phyloP scores from a whole-genome alignment of 2,888 invertebrate genomes.

The Brachycybe producta region DNA sequence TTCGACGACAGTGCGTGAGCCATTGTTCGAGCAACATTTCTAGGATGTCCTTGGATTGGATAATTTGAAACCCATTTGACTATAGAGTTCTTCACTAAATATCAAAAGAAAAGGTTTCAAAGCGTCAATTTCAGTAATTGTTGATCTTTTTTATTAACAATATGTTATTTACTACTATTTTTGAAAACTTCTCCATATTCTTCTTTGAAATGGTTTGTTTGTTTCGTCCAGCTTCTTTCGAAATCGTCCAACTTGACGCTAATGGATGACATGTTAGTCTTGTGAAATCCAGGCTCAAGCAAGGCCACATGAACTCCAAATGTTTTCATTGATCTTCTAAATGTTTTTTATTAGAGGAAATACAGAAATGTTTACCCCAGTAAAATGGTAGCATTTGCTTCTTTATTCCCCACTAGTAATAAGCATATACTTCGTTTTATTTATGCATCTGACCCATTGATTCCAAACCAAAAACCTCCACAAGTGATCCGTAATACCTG shows the following conservation, averaged over 20 bases:
- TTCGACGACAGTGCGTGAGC: constrained; percentile 7
- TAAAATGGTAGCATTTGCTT: too few relatives aligned
- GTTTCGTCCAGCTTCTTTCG: background rate
- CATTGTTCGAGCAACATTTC: background rate
- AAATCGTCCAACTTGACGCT: background rate
- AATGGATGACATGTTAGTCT: constrained; percentile 1
- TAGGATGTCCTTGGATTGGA: too few relatives aligned
- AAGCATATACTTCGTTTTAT: too few relatives aligned
- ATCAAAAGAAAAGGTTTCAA: too few relatives aligned
- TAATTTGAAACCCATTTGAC: too few relatives aligned
- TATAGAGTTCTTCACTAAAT: too few relatives aligned
- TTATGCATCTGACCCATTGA: too few relatives aligned
- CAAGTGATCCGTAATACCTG: background rate
- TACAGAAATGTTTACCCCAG: background rate
- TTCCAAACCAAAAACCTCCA: too few relatives aligned
- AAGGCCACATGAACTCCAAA: constrained; percentile 2
- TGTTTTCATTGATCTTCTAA: constrained; percentile 4
- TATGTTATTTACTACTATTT: background rate
- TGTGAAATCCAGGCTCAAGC: constrained; percentile 7
- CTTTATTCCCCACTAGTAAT: too few relatives aligned
- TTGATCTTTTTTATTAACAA: background rate
- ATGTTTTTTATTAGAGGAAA: background rate
- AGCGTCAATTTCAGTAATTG: too few relatives aligned
- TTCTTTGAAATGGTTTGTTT: constrained; percentile 2
- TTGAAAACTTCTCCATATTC: constrained; percentile 9